phyloP scores from a whole-genome alignment of 1,140 invertebrate species.

The Pseudomyrmex gracilis region DNA sequence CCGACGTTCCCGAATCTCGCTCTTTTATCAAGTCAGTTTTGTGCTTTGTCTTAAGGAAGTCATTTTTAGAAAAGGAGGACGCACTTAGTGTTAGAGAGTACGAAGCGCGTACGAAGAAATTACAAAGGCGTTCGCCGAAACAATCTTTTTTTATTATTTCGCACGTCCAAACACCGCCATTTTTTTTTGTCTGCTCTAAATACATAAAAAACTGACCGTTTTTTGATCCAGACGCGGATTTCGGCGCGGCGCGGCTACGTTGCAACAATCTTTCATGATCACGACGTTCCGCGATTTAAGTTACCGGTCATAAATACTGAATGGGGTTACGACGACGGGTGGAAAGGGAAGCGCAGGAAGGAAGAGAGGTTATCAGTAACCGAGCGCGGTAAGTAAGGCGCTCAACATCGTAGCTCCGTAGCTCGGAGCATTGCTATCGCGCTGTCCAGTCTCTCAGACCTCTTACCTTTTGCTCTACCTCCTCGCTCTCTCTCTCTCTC shows the following conservation, averaged over 20 bases:
- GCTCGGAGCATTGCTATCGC: slow-evolving; percentile 78
- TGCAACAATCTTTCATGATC: slow-evolving; percentile 74
- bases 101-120: too few species aligned
- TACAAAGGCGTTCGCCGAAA: too few species aligned
- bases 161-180: neutral
- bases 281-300: slow-evolving; percentile 76
- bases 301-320: slow-evolving; percentile 81
- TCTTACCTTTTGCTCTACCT: slow-evolving; percentile 62
- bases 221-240: slow-evolving; percentile 37
- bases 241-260: slow-evolving; percentile 8
- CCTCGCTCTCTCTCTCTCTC: slow-evolving; percentile 4
- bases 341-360: slow-evolving; percentile 51
- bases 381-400: slow-evolving; percentile 78
- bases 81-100: neutral
- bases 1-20: slow-evolving; percentile 32
- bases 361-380: slow-evolving; percentile 77
- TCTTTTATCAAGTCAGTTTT: slow-evolving; percentile 4
- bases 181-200: neutral
- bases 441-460: slow-evolving; percentile 77
- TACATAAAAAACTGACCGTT: neutral
- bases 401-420: slow-evolving; percentile 77
- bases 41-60: slow-evolving; percentile 5
- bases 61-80: neutral
- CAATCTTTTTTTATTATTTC: neutral
- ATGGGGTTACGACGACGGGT: slow-evolving; percentile 67